phyloP scores from a whole-genome alignment of 1,140 invertebrate species.

The Solenopsis invicta region DNA sequence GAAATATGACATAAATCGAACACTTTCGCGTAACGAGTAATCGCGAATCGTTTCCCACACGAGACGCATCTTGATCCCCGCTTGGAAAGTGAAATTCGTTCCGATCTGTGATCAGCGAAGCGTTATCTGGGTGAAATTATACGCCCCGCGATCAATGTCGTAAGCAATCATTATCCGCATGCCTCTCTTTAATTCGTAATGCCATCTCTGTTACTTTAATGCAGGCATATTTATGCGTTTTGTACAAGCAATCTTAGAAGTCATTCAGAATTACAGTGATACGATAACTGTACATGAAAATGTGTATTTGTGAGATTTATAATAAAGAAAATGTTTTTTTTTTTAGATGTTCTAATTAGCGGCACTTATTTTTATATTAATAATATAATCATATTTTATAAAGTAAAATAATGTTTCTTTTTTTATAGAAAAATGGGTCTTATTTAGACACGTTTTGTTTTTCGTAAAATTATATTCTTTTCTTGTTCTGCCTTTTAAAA shows the following conservation, averaged over 20 bases:
- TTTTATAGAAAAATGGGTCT: not conserved
- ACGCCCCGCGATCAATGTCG: slow-evolving; percentile 29
- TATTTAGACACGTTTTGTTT: not conserved
- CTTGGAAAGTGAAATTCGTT: slow-evolving; percentile 51
- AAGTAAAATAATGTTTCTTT: not conserved
- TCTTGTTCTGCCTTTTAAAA: not conserved
- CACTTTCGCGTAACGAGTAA: slow-evolving; percentile 15
- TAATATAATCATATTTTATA: too few relatives aligned
- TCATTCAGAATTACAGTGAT: not conserved
- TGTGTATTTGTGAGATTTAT: not conserved
- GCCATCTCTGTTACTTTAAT: not conserved
- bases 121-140: slow-evolving; percentile 58
- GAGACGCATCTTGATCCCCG: not conserved
- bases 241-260: not conserved
- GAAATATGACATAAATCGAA: slow-evolving; percentile 39
- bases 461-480: not conserved
- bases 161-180: slow-evolving; percentile 36
- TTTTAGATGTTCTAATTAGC: not conserved
- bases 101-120: slow-evolving; percentile 24
- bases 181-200: slow-evolving; percentile 16
- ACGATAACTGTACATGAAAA: not conserved
- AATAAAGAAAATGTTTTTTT: not conserved
- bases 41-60: not conserved
- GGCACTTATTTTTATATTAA: not conserved
- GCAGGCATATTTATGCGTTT: not conserved